Evolutionary conservation across 1,140 invertebrate genomes (phyloP), one percentile per base, ranked within the genome.

Genomic region (Argopecten irradians): DNA sequence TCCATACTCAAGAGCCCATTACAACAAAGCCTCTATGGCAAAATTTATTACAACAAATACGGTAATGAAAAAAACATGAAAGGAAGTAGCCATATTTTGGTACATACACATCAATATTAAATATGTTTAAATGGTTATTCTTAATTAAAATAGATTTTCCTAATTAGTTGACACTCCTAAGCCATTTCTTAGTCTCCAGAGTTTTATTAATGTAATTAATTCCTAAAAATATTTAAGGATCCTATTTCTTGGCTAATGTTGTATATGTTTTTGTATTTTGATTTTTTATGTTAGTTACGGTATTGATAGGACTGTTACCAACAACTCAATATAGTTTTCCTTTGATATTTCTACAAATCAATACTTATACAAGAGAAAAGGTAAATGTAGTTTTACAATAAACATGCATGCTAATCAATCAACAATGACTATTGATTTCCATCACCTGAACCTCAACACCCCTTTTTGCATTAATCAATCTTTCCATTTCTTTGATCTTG

Each of bases 381-480:
- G 43, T 46, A 46, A n/a, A 71, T n/a, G n/a, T 28, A 71, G 55
- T 71, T 71, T n/a, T 71, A 71, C 55, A 71, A 71, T 71, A 71
- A n/a, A 71, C 55, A 71, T 71, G 55, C 55, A 71, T 71, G 28
- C 22, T 71, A 71, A 71, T 71, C 55, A 71, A 71, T 71, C 55
- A 8, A 71, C 55, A 71, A 71, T 71, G 55, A 71, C 2, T 71
- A 71, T 71, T 71, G 55, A 71, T 71, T 71, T n/a, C 1, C n/a
- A 28, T 71, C 55, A n/a, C 55, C 55, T n/a, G n/a, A 71, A 11
- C 55, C 22, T 71, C 22, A 71, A 22, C n/a, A 71, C 55, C 55
- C 55, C 28, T 28, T 28, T 71, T 71, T 71, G n/a, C 55, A 0
- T 71, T 28, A n/a, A n/a, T 71, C 55, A 71, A 28, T 5, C 55